These are phyloP conservation scores for Sylvicapra grimmia DNA, from an alignment of 2,113 vertebrate genomes.

Conservation along the genomic window DNA sequence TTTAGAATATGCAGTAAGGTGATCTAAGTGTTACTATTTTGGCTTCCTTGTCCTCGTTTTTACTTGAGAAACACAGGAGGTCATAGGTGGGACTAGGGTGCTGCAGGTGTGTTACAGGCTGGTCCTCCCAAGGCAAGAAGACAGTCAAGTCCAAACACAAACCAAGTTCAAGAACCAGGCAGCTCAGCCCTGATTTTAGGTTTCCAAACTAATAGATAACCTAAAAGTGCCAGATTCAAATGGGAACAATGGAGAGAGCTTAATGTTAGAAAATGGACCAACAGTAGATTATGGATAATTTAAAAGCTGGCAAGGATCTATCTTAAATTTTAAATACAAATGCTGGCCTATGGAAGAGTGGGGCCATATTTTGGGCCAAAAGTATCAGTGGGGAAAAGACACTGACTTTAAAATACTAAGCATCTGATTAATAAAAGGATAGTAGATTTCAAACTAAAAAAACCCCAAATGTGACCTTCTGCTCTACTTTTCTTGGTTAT, in stretches of 20 bases:
- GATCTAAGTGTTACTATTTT: not conserved
- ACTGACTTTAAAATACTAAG: not conserved
- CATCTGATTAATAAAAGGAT: not conserved
- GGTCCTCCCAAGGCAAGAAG: not conserved
- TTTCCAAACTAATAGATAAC: not conserved
- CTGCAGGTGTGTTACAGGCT: not conserved
- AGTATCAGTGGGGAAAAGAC: not conserved
- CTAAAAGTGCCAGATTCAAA: not conserved
- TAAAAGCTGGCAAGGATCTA: not conserved
- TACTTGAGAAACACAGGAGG: not conserved
- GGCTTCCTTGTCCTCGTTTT: not conserved
- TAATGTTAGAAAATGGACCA: not conserved
- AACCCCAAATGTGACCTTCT: rapidly evolving
- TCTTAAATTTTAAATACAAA: not conserved
- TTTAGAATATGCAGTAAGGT: not conserved
- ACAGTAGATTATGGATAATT: not conserved
- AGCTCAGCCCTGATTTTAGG: not conserved
- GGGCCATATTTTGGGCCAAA: not conserved
- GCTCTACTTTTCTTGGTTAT: not conserved
- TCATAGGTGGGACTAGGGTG: not conserved
- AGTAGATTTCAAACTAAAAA: not conserved
- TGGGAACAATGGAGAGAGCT: not conserved
- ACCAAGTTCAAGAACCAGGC: not conserved
- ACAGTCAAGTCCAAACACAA: not conserved
- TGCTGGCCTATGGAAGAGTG: not conserved